Base-by-base conservation (phyloP, 1,140 invertebrate species). In the Stenopsyche tienmushanensis region DNA sequence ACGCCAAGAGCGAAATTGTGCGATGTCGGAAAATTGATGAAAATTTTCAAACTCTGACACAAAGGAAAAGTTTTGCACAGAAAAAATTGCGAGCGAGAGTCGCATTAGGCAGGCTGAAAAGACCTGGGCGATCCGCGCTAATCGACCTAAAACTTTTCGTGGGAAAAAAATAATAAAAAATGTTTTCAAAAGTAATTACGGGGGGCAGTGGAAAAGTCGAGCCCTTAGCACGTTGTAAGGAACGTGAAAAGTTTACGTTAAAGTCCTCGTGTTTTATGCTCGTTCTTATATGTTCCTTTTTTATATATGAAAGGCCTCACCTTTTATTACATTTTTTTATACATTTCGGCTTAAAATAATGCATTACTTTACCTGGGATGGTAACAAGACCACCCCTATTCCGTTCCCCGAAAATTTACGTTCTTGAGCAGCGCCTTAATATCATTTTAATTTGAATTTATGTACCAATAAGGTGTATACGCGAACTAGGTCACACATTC, bases 131-230 rank as follows among this genome's bases (percentile, higher is more conserved):
- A 47, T 47, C 44, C 44, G 44, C 44, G 44, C 53, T 57, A 57
- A 57, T 57, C 53, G 53, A 57, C 53, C 53, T 21, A 17, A 57
- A 57, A 57, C 53, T 57, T 57, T 57, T 29, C 53, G 25, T 29
- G 53, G 53, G 26, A 21, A 34, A 34, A 41, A 57, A 41, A 57
- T 39, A 41, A 57, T 17, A 41, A 57, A 57, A 57, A 57, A 41
- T 41, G 53, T 34, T 57, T 57, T 57, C 53, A 21, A 42, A 57
- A 57, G 53, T 57, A 57, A 57, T 57, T 57, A 57, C 25, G 26
- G 53, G n/a, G n/a, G n/a, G n/a, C n/a, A n/a, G n/a, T n/a, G n/a
- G n/a, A n/a, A n/a, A n/a, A 25, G 23, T 24, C 20, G 52, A 20
- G 23, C 20, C 52, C 20, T 21, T 54, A 3, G 52, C 52, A 54